These are phyloP conservation scores for Celastrina argiolus DNA, from an alignment of 2,888 invertebrate genomes.

Conservation along the genomic window DNA sequence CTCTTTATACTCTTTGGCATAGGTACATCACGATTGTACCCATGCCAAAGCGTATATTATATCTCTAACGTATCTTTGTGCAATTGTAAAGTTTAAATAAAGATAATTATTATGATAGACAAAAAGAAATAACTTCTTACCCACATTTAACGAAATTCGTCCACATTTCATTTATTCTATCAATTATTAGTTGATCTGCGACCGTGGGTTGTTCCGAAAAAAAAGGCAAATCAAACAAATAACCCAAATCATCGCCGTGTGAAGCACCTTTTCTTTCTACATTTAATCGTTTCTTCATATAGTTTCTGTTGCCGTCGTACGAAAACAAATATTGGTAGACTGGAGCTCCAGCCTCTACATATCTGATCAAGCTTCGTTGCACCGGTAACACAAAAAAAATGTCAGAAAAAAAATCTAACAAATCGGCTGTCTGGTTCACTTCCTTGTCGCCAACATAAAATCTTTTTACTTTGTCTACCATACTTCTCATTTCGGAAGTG, in stretches of 20 bases:
- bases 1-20: too few relatives aligned
- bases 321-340: slow-evolving; percentile 47
- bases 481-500: slow-evolving; percentile 2
- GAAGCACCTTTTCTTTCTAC: slow-evolving; percentile 34
- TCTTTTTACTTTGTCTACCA: slow-evolving; percentile 38
- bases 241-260: slow-evolving; percentile 43
- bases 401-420: slow-evolving; percentile 45
- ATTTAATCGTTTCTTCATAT: slow-evolving; percentile 37
- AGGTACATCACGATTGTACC: too few relatives aligned
- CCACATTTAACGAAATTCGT: slow-evolving; percentile 41
- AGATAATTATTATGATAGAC: background rate
- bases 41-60: too few relatives aligned
- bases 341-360: slow-evolving; percentile 38
- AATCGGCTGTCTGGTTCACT: slow-evolving; percentile 32
- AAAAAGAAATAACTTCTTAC: slow-evolving; percentile 23
- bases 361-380: slow-evolving; percentile 40
- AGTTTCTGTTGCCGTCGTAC: slow-evolving; percentile 47
- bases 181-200: slow-evolving; percentile 42
- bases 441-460: slow-evolving; percentile 48
- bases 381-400: slow-evolving; percentile 39
- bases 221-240: slow-evolving; percentile 39
- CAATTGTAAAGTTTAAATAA: background rate
- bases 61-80: too few relatives aligned
- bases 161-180: slow-evolving; percentile 41
- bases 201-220: background rate